Evolutionary conservation across 2,888 invertebrate genomes (phyloP).

Genomic region (Mythimna ferrago): DNA sequence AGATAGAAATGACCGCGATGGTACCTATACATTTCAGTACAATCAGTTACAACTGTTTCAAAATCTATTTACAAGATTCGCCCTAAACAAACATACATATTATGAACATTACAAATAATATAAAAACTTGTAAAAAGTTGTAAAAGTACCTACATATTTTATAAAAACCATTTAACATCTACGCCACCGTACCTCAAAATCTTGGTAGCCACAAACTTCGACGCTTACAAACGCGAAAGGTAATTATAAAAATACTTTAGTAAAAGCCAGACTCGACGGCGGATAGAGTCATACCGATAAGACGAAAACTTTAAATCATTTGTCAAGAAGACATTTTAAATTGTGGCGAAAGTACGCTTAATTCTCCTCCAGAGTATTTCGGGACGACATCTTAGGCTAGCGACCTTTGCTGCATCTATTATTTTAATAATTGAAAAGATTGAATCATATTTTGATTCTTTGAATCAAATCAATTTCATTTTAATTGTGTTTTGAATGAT

Average conservation of each 20-base stretch:
- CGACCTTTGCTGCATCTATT: conserved; percentile 33
- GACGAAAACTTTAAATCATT: conserved; percentile 70
- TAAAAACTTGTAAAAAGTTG: not conserved
- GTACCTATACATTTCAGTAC: no score
- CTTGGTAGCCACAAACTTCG: conserved; percentile 45
- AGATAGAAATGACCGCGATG: no score
- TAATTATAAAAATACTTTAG: conserved; percentile 71
- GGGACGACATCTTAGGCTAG: conserved; percentile 27
- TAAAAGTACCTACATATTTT: conserved; percentile 10
- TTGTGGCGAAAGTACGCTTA: conserved; percentile 66
- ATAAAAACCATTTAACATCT: conserved; percentile 25
- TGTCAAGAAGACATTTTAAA: conserved; percentile 68
- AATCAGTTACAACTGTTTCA: no score
- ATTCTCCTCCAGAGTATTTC: conserved; percentile 56
- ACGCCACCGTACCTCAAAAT: conserved; percentile 29
- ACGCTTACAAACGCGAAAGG: conserved; percentile 57
- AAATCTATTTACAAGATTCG: no score
- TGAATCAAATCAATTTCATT: not conserved
- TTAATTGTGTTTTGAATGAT: not conserved
- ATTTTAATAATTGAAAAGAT: conserved; percentile 3
- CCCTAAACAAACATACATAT: no score
- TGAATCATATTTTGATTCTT: not conserved
- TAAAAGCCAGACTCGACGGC: conserved; percentile 44
- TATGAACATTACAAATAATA: no score
- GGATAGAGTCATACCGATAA: conserved; percentile 68